phyloP scores from a whole-genome alignment of 1,140 invertebrate species.

The Artemia franciscana region DNA sequence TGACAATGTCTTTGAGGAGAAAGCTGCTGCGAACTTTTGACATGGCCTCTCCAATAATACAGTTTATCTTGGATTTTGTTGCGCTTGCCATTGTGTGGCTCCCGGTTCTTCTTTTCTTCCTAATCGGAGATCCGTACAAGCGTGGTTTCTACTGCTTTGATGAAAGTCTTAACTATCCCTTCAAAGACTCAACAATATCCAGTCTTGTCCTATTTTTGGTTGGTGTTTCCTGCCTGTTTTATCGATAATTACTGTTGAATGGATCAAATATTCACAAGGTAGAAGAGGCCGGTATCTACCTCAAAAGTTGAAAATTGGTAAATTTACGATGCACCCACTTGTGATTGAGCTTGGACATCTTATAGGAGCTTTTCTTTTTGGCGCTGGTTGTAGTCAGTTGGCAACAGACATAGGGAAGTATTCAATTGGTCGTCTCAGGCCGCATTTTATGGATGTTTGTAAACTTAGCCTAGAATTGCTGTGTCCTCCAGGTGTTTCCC shows the following conservation, averaged over 20 bases:
- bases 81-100: constrained; percentile 4
- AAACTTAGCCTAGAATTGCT: constrained; percentile 20
- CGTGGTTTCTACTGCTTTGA: constrained; percentile 91
- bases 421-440: constrained; percentile 63
- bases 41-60: too few species aligned
- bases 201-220: too few species aligned
- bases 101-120: constrained; percentile 5
- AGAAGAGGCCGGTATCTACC: constrained; percentile 21
- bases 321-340: constrained; percentile 27
- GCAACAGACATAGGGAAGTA: constrained; percentile 41
- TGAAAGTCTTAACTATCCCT: constrained; percentile 65
- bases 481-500: constrained; percentile 24
- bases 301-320: constrained; percentile 19
- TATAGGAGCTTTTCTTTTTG: constrained; percentile 57
- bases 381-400: constrained; percentile 51
- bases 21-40: too few species aligned
- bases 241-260: constrained; percentile 38
- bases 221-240: too few species aligned
- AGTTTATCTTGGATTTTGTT: background rate
- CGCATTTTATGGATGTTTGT: constrained; percentile 57
- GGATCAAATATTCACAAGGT: constrained; percentile 25
- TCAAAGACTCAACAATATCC: too few species aligned
- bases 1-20: too few species aligned
- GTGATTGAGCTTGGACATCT: constrained; percentile 40
- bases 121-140: constrained; percentile 36